These are phyloP conservation scores for Channallabes apus DNA, from an alignment of 2,797 vertebrate genomes.

Conservation along the genomic window DNA sequence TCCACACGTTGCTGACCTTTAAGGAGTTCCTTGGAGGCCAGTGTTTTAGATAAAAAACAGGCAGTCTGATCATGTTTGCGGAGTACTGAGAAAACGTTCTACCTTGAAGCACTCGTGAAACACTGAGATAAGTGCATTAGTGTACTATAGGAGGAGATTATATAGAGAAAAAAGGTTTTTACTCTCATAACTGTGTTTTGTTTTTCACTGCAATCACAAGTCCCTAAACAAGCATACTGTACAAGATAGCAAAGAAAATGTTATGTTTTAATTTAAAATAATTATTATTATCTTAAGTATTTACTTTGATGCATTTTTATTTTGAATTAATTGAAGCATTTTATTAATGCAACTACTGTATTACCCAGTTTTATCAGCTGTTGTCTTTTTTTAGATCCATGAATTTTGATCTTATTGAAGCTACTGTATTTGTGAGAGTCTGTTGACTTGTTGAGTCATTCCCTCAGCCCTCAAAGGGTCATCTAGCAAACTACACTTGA, in stretches of 20 bases:
- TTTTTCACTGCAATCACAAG: too few relatives aligned
- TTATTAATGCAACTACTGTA: neutral
- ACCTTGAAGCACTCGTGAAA: too few relatives aligned
- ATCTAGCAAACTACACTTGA: neutral
- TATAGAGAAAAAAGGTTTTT: neutral
- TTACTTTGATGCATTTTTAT: neutral
- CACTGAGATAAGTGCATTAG: too few relatives aligned
- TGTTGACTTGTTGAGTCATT: neutral
- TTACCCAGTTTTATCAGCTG: neutral
- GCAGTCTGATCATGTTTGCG: too few relatives aligned
- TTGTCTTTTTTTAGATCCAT: neutral
- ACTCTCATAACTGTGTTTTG: too few relatives aligned
- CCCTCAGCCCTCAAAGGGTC: neutral
- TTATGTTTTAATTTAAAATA: neutral
- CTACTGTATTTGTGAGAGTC: neutral
- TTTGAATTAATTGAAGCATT: neutral
- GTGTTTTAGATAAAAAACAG: too few relatives aligned
- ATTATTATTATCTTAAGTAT: neutral
- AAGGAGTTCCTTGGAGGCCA: too few relatives aligned
- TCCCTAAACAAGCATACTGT: too few relatives aligned
- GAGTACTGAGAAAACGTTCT: too few relatives aligned
- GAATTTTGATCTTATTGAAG: neutral
- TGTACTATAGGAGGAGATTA: too few relatives aligned
- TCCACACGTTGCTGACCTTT: too few relatives aligned
- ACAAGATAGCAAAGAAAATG: neutral